phyloP scores from a whole-genome alignment of 2,888 invertebrate species.

The Cryptophagus acutangulus region DNA sequence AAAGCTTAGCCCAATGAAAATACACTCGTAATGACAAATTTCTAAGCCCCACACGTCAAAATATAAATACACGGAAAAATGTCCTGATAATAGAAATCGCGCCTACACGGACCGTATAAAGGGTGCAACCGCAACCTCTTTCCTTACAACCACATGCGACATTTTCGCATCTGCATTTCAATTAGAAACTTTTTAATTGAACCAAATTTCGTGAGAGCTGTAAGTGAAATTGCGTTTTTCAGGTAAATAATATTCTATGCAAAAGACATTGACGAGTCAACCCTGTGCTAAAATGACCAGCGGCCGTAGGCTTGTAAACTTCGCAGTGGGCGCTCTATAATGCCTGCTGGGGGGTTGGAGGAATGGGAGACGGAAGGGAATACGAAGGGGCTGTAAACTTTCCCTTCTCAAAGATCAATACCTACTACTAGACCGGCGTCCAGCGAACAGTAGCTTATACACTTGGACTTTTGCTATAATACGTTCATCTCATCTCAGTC shows the following conservation, averaged over 20 bases:
- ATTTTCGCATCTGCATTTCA: conserved; percentile 1
- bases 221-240: no score
- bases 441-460: conserved; percentile 28
- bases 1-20: no score
- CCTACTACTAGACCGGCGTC: conserved; percentile 48
- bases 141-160: no score
- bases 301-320: conserved; percentile 49
- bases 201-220: no score
- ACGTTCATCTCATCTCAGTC: conserved; percentile 5
- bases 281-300: conserved; percentile 48
- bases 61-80: no score
- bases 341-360: conserved; percentile 17
- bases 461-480: conserved; percentile 31
- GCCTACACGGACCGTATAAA: no score
- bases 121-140: no score
- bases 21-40: no score
- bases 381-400: conserved; percentile 48
- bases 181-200: background rate
- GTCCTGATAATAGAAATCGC: no score
- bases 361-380: conserved; percentile 19
- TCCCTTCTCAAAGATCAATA: conserved; percentile 52
- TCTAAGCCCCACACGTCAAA: no score
- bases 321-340: conserved; percentile 31
- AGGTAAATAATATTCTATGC: conserved; percentile 36
- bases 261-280: conserved; percentile 43